A percentile compares a stretch with the other conserved stretches of the same genome.
Conservation (phyloP, 2,113 vertebrate species). For the Leptocoma aspasia region DNA sequence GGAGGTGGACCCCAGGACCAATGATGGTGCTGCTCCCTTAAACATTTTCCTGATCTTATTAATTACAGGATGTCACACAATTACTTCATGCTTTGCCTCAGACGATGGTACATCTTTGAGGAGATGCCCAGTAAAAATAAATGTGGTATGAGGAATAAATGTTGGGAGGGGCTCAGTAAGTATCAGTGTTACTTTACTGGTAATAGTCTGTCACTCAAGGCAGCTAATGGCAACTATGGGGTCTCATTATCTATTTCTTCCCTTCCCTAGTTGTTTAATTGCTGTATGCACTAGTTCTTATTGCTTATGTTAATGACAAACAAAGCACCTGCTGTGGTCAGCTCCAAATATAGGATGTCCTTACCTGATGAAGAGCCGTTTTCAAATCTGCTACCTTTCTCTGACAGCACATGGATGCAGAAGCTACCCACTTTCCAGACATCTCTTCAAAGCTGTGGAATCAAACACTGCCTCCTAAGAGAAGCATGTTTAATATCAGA, state of each 20-base stretch:
- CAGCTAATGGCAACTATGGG: background rate
- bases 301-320: background rate
- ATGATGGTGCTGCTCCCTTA: background rate
- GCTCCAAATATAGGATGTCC: background rate
- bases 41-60: background rate
- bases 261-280: accelerated
- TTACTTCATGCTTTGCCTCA: background rate
- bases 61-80: background rate
- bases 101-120: background rate
- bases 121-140: background rate
- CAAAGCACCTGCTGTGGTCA: background rate
- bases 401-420: background rate
- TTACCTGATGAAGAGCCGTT: background rate
- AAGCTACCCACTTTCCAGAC: background rate
- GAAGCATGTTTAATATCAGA: background rate
- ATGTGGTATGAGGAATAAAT: background rate
- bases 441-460: background rate
- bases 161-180: background rate
- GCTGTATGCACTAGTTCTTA: background rate
- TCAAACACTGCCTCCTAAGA: background rate
- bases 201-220: background rate
- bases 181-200: background rate
- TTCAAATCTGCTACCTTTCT: background rate
- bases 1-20: background rate
- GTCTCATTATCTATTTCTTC: background rate